phyloP scores from a whole-genome alignment of 2,113 vertebrate species.

The Symphodus melops region DNA sequence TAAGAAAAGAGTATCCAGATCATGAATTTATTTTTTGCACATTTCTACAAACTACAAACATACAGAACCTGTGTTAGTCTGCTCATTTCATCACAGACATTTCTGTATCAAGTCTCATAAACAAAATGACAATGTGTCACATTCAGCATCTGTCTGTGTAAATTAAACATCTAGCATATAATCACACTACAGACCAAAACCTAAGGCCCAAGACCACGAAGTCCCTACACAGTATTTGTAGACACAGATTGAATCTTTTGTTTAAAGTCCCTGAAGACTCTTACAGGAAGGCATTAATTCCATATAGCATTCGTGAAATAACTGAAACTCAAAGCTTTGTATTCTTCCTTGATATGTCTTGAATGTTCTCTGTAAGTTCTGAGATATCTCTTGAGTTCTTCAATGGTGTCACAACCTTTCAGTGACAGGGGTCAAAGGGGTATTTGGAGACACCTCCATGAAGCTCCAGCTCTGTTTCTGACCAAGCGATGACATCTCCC shows the following conservation, averaged over 20 bases:
- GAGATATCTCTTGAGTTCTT: background rate
- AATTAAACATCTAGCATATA: constrained; percentile 36
- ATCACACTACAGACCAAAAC: background rate
- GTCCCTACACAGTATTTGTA: constrained; percentile 33
- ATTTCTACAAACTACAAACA: constrained; percentile 36
- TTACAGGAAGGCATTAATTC: constrained; percentile 64
- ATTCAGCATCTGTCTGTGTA: constrained; percentile 56
- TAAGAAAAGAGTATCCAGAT: constrained; percentile 51
- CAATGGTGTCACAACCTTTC: background rate
- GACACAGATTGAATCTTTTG: constrained; percentile 36
- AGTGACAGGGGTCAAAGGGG: constrained; percentile 85
- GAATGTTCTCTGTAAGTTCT: background rate
- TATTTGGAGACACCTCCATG: constrained; percentile 84
- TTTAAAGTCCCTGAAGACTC: constrained; percentile 28
- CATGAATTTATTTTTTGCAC: constrained; percentile 27
- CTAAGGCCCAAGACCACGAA: constrained; percentile 10
- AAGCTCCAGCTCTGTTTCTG: constrained; percentile 82
- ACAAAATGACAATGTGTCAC: constrained; percentile 77
- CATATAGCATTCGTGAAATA: background rate
- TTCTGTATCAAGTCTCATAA: constrained; percentile 32
- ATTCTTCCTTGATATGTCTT: background rate
- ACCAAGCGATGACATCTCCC: constrained; percentile 86
- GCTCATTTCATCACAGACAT: constrained; percentile 10
- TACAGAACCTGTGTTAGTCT: constrained; percentile 3
- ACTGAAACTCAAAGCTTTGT: background rate